Base-by-base conservation (phyloP, 2,113 vertebrate species). In the Colius striatus region DNA sequence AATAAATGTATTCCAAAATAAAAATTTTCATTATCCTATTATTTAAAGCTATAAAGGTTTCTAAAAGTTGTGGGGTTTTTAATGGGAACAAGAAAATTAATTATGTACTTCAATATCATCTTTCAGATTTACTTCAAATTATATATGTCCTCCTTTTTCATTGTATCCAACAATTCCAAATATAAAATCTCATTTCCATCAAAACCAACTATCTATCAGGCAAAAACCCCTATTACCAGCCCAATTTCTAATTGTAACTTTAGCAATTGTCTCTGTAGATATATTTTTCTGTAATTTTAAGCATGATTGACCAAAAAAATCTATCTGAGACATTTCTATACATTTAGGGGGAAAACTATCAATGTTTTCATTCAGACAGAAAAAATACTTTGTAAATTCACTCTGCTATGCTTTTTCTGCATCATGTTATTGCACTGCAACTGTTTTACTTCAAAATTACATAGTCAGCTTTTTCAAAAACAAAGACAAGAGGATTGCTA, bases 371-470 rank as follows among this genome's bases (percentile, higher is more conserved):
- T 90, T 87, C 19, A 6, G 73, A 34, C 21, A 58, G 13, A 41
- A 38, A 92, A 21, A 91, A 90, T 73, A 70, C n/a, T 85, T 94
- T 81, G 3, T 16, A 51, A 94, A 92, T 85, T 91, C 21, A 48
- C 83, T 90, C 41, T 80, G 89, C 57, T 86, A 32, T 54, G 3
- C 14, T 63, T 90, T 84, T 81, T 32, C 74, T 82, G 32, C 19
- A 68, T 16, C 53, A 65, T 83, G 32, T 83, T 63, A 74, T 65
- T 97, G 93, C 95, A 93, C 70, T 92, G 82, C 60, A 90, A 60
- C 83, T 93, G 41, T 47, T 95, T 97, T 89, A 66, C 38, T 95
- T 47, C 54, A 95, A 96, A 97, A 77, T 66, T 51, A 45, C 53
- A 93, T 21, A 36, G 17, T 92, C 89, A 95, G 82, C 67, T 83